Conservation (phyloP, 1,140 invertebrate genomes). For the Aplysia californica region DNA sequence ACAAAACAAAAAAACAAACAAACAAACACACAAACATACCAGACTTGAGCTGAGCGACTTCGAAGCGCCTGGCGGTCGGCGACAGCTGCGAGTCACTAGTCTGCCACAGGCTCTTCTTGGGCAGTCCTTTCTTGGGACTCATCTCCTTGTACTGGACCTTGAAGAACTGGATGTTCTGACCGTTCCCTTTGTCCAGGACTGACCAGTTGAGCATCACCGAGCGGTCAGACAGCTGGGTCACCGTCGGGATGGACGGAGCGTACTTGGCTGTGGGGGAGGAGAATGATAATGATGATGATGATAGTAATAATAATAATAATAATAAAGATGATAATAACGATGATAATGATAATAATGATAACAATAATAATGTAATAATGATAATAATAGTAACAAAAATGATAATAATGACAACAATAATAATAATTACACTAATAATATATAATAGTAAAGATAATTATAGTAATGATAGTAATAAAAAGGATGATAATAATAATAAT, state of each 20-base stretch:
- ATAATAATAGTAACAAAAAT: neutral
- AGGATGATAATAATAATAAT: too few relatives aligned
- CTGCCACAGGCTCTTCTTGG: too few relatives aligned
- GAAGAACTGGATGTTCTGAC: conserved; percentile 87
- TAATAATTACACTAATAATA: too few relatives aligned
- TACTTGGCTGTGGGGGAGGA: conserved; percentile 14
- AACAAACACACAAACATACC: too few relatives aligned
- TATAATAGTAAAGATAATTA: too few relatives aligned
- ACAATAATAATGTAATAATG: neutral
- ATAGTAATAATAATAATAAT: neutral
- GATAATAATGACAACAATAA: too few relatives aligned
- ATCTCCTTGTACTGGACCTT: conserved; percentile 88
- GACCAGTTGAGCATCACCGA: conserved; percentile 94
- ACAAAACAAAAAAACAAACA: too few relatives aligned
- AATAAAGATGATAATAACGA: neutral
- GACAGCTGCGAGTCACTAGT: conserved; percentile 86
- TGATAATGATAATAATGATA: neutral
- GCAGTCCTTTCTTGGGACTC: conserved; percentile 63
- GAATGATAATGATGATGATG: neutral
- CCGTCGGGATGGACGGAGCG: conserved; percentile 85
- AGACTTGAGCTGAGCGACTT: conserved; percentile 81
- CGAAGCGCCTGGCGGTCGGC: conserved; percentile 78
- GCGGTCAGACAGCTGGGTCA: conserved; percentile 86
- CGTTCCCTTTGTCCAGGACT: conserved; percentile 77
- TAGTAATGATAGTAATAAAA: too few relatives aligned